Percentiles rank a stretch among this genome's conserved stretches.
These are phyloP conservation scores for Calyptommatus sinebrachiatus DNA, from an alignment of 2,113 vertebrate genomes.

Conservation along the genomic window DNA sequence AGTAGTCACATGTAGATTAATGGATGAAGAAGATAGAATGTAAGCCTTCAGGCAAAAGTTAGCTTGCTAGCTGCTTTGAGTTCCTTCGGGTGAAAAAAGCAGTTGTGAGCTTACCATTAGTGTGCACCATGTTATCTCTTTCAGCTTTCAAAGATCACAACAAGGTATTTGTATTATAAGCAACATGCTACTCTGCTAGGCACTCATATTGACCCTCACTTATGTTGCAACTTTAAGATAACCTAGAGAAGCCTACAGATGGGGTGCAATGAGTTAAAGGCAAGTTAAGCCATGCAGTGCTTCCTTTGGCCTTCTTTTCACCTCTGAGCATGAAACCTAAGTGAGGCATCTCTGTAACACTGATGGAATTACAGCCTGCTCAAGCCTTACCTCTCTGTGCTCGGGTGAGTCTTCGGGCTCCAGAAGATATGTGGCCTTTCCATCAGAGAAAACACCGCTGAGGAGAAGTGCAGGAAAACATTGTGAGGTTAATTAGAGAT, in stretches of 20 bases:
- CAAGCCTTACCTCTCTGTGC: slow-evolving; percentile 48
- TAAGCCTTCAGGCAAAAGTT: too few relatives aligned
- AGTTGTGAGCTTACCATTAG: not conserved
- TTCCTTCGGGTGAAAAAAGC: too few relatives aligned
- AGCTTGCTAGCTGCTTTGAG: too few relatives aligned
- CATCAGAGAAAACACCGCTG: slow-evolving; percentile 91
- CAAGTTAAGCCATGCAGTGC: not conserved
- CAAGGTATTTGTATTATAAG: not conserved
- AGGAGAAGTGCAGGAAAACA: slow-evolving; percentile 18
- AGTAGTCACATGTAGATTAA: too few relatives aligned
- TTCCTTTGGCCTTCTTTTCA: slow-evolving; percentile 12
- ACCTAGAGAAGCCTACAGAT: rapidly evolving
- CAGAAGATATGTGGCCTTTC: slow-evolving; percentile 81
- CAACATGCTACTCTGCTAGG: not conserved
- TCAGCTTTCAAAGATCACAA: not conserved
- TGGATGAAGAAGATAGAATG: too few relatives aligned
- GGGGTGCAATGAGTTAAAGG: not conserved
- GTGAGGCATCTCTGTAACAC: slow-evolving; percentile 1
- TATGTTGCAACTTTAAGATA: not conserved
- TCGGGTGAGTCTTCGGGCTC: slow-evolving; percentile 72
- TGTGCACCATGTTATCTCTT: not conserved
- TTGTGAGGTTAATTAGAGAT: not conserved
- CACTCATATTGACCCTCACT: not conserved
- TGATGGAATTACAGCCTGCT: slow-evolving; percentile 42
- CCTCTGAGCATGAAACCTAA: slow-evolving; percentile 12